phyloP scores from a whole-genome alignment of 2,888 invertebrate species.

The Hesperia comma region DNA sequence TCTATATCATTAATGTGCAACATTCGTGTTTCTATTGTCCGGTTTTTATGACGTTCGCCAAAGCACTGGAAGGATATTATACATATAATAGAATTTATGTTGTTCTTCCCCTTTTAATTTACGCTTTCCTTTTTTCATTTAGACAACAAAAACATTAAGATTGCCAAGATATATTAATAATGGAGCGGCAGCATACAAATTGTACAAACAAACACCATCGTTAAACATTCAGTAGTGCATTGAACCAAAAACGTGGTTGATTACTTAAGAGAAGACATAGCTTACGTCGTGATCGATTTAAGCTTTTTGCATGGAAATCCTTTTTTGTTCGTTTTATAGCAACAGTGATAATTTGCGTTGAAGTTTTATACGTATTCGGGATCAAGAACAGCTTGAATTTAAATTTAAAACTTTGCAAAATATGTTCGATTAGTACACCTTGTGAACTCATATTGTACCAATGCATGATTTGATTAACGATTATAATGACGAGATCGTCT shows the following conservation, averaged over 20 bases:
- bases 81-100: too few species aligned
- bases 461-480: neutral
- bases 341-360: constrained; percentile 65
- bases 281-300: constrained; percentile 67
- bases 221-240: constrained; percentile 75
- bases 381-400: constrained; percentile 36
- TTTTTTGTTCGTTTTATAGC: constrained; percentile 65
- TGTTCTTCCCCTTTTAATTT: too few species aligned
- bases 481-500: constrained; percentile 57
- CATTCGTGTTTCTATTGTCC: too few species aligned
- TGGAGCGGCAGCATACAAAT: constrained; percentile 32
- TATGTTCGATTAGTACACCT: neutral
- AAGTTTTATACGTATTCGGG: constrained; percentile 56
- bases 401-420: neutral
- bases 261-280: constrained; percentile 69
- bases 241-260: constrained; percentile 81
- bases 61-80: too few species aligned
- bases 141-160: too few species aligned
- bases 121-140: too few species aligned
- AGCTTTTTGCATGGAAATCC: constrained; percentile 65
- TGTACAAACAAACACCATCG: constrained; percentile 70
- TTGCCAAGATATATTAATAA: neutral
- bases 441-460: neutral
- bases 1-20: too few species aligned
- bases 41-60: too few species aligned